Evolutionary conservation across 2,113 vertebrate species (phyloP).

Genomic region (Condylura cristata): DNA sequence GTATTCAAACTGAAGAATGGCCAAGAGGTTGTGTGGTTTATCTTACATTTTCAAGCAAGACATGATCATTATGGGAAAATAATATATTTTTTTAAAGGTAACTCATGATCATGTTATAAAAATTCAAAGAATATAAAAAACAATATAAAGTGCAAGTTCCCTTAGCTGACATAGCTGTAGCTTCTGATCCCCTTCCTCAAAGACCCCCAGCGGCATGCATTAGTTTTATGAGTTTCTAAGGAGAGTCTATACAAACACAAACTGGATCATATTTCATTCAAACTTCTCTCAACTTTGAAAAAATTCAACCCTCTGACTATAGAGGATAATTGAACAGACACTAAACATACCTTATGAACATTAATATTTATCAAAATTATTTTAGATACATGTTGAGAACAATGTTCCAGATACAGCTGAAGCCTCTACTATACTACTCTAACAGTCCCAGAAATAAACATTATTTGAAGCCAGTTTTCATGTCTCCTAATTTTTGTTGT

Average conservation of each 20-base stretch:
- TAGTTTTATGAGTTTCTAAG: not conserved
- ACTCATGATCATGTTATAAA: conserved; percentile 24
- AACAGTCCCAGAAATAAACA: not conserved
- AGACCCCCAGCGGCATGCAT: not conserved
- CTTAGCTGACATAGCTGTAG: not conserved
- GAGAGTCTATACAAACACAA: not conserved
- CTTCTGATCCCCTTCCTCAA: not conserved
- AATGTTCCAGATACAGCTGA: not conserved
- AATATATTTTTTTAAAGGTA: conserved; percentile 48
- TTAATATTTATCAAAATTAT: not conserved
- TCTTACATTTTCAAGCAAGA: conserved; percentile 53
- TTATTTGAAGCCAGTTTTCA: not conserved
- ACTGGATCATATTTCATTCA: conserved; percentile 21
- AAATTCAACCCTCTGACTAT: not conserved
- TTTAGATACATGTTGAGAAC: not conserved
- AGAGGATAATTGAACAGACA: not conserved
- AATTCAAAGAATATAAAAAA: conserved; percentile 25
- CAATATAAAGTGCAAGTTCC: not conserved
- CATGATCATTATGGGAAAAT: conserved; percentile 61
- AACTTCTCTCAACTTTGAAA: not conserved
- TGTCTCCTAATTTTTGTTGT: not conserved
- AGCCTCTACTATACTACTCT: not conserved
- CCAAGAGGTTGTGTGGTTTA: conserved; percentile 62
- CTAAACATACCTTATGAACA: not conserved
- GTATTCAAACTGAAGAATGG: conserved; percentile 49